Percentiles rank a stretch among this genome's conserved stretches.
Conservation (phyloP, 2,888 invertebrate genomes). For the Cataglyphis albicans region DNA sequence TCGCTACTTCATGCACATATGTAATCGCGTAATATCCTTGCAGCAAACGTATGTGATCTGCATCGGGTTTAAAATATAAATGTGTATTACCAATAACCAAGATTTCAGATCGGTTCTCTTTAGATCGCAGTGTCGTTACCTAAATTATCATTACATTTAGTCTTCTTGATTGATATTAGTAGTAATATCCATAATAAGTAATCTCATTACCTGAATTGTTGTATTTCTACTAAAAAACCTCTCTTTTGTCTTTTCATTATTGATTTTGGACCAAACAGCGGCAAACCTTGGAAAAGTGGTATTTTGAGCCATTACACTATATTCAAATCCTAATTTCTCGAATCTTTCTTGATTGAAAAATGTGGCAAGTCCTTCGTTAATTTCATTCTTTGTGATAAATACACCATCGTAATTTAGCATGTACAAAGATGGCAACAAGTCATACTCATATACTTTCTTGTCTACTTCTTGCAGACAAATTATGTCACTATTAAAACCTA, state of each 20-base stretch:
- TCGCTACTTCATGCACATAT: conserved; percentile 89
- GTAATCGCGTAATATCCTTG: conserved; percentile 92
- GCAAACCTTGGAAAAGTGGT: conserved; percentile 87
- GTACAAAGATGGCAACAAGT: conserved; percentile 89
- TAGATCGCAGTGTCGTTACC: conserved; percentile 88
- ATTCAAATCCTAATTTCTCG: conserved; percentile 88
- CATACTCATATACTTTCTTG: conserved; percentile 90
- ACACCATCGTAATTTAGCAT: conserved; percentile 88
- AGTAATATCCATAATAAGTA: background rate
- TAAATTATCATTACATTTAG: conserved; percentile 70
- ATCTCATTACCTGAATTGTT: conserved; percentile 88
- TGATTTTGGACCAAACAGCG: conserved; percentile 89
- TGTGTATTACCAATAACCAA: conserved; percentile 95
- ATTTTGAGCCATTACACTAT: conserved; percentile 89
- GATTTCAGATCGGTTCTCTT: conserved; percentile 87
- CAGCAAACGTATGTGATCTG: conserved; percentile 95
- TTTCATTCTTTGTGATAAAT: conserved; percentile 91
- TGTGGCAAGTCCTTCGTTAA: conserved; percentile 93
- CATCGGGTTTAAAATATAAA: conserved; percentile 96
- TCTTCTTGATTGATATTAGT: background rate
- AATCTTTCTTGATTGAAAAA: conserved; percentile 92
- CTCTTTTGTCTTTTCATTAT: conserved; percentile 88
- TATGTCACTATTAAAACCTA: conserved; percentile 96
- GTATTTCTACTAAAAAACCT: conserved; percentile 90
- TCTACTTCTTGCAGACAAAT: conserved; percentile 98